These are phyloP conservation scores for Mellilla xanthometata DNA, from an alignment of 2,888 invertebrate species.

Conservation along the genomic window DNA sequence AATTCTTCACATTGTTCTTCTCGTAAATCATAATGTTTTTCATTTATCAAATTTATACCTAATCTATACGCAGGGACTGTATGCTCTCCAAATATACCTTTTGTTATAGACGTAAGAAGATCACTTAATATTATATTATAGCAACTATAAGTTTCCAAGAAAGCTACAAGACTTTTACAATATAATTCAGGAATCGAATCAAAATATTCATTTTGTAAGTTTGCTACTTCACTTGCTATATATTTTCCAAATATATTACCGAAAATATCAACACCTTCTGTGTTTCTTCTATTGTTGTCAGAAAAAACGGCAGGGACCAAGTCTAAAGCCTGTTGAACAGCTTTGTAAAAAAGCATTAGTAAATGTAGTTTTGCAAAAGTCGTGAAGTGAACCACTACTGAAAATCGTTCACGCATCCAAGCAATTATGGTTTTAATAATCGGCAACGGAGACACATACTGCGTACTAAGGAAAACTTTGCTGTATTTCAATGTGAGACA, in stretches of 20 bases:
- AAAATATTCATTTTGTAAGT: slow-evolving; percentile 4
- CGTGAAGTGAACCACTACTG: slow-evolving; percentile 40
- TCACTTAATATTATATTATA: neutral
- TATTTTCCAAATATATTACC: slow-evolving; percentile 42
- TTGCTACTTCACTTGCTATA: neutral
- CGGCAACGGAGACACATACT: slow-evolving; percentile 41
- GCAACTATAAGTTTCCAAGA: too few species aligned
- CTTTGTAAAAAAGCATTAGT: slow-evolving; percentile 49
- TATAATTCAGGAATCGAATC: slow-evolving; percentile 9
- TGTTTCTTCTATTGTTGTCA: slow-evolving; percentile 28
- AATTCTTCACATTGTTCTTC: neutral
- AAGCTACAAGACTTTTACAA: neutral
- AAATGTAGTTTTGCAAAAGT: slow-evolving; percentile 43
- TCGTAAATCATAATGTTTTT: neutral
- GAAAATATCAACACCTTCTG: slow-evolving; percentile 40
- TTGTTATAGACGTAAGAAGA: neutral
- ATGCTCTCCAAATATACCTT: neutral
- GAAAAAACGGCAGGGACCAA: slow-evolving; percentile 40
- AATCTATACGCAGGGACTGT: neutral
- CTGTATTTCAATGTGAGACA: slow-evolving; percentile 42
- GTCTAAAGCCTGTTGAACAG: slow-evolving; percentile 42
- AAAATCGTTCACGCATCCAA: slow-evolving; percentile 39
- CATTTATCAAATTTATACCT: slow-evolving; percentile 1
- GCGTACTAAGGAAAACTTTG: slow-evolving; percentile 39
- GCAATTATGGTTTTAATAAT: slow-evolving; percentile 41